A percentile compares a stretch with the other conserved stretches of the same genome.
These are phyloP conservation scores for Andrena bicolor DNA, from an alignment of 2,888 invertebrate genomes.

Conservation along the genomic window DNA sequence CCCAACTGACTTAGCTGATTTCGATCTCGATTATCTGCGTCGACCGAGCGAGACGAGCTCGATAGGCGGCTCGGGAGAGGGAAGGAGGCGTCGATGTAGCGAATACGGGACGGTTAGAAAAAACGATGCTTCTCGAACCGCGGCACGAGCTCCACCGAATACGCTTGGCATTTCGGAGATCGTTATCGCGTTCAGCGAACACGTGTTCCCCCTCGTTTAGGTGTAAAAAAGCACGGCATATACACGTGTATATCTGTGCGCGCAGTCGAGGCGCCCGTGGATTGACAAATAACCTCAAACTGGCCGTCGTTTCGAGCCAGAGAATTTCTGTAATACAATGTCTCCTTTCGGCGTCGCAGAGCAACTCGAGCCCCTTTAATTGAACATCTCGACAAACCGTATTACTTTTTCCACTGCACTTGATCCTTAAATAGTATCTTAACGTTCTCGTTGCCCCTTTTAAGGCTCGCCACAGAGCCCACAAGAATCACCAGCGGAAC, in stretches of 20 bases:
- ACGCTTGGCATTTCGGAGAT: constrained; percentile 9
- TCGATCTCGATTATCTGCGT: constrained; percentile 10
- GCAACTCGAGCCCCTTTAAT: neutral
- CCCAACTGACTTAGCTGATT: constrained; percentile 9
- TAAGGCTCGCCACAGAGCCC: neutral
- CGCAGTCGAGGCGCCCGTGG: constrained; percentile 19
- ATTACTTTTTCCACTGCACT: neutral
- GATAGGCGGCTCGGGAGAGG: neutral
- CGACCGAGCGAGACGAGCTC: constrained; percentile 1
- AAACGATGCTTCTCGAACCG: neutral
- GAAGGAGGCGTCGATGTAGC: neutral
- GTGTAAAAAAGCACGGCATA: constrained; percentile 12
- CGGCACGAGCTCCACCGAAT: neutral
- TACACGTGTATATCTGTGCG: constrained; percentile 36
- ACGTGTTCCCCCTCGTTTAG: constrained; percentile 17
- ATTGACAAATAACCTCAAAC: constrained; percentile 38
- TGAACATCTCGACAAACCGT: neutral
- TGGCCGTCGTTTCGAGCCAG: neutral
- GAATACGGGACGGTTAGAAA: constrained; percentile 12
- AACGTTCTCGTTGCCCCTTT: neutral
- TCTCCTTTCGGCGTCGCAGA: neutral
- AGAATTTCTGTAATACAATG: neutral
- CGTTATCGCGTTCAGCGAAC: constrained; percentile 27
- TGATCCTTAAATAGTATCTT: constrained; percentile 4
- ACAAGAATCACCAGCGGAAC: neutral